Evolutionary conservation across 2,113 vertebrate genomes (phyloP), one percentile per base, ranked within the genome.

Genomic region (Menura novaehollandiae): DNA sequence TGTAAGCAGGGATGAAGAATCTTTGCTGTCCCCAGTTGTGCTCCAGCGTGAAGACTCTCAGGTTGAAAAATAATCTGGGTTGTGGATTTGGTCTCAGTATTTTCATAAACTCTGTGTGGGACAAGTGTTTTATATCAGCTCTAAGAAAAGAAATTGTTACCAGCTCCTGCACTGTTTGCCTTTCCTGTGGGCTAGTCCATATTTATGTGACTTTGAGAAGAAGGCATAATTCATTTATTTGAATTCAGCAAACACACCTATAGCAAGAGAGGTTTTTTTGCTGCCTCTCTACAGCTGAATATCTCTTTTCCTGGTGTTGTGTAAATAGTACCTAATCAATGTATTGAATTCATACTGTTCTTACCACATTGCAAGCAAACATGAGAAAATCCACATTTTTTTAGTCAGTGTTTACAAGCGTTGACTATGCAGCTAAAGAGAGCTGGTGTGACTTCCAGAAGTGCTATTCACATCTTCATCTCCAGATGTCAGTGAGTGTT

Each of bases 161-260:
- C 75, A 81, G 15, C 83, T 89, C 76, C 95, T 97, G 86, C 90
- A 96, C 79, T 75, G 44, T 90, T 55, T 60, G 79, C 64, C 68
- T 94, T 94, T 85, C 55, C 85, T 59, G 28, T 28, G n/a, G 26
- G 28, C 26, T 22, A 71, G 26, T 78, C 60, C 1, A 2, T 80
- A 52, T 44, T 86, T 18, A 74, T 59, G 68, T 90, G 89, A 49
- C 71, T 84, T 95, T 83, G 74, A 94, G 85, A 80, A 58, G 51
- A 93, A 91, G 20, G 32, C 37, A 22, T 13, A 10, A 37, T 75
- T 76, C 2, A 32, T 47, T 47, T 41, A 9, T 66, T 47, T 72
- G 13, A 69, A 56, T 51, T 88, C 51, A 67, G 30, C 33, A 73
- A 82, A 44, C 18, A 19, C 3, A 13, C 72, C 52, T 69, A 49